These are phyloP conservation scores for Apotomis turbidana DNA, from an alignment of 2,888 invertebrate species.

Conservation along the genomic window DNA sequence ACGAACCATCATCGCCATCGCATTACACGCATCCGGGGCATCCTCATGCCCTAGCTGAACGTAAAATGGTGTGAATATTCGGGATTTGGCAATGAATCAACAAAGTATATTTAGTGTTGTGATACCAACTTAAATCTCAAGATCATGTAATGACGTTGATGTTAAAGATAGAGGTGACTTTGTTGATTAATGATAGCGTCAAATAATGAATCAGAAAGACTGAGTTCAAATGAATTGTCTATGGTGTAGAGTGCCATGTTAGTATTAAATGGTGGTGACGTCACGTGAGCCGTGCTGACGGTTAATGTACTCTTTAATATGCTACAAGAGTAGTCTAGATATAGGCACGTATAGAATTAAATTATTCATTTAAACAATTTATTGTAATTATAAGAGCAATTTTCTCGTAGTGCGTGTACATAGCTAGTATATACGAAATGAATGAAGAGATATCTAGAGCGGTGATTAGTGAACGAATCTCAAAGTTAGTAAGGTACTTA, in stretches of 20 bases:
- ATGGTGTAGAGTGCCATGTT: conserved; percentile 81
- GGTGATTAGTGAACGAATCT: conserved; percentile 71
- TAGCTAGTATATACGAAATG: conserved; percentile 52
- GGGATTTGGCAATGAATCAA: conserved; percentile 40
- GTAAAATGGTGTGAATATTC: conserved; percentile 71
- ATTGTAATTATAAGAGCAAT: conserved; percentile 55
- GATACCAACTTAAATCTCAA: conserved; percentile 32
- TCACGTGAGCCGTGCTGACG: conserved; percentile 58
- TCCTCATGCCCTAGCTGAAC: conserved; percentile 81
- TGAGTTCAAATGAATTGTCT: conserved; percentile 71
- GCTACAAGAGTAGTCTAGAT: conserved; percentile 48
- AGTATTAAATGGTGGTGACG: conserved; percentile 68
- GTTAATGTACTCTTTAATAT: conserved; percentile 55
- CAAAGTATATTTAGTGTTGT: conserved; percentile 38
- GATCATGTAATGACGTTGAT: conserved; percentile 42
- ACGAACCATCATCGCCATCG: conserved; percentile 88
- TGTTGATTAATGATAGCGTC: conserved; percentile 6
- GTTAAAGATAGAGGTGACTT: conserved; percentile 38
- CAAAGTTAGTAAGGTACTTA: conserved; percentile 61
- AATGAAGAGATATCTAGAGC: conserved; percentile 48
- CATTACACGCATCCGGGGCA: conserved; percentile 84
- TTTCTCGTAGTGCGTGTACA: conserved; percentile 61
- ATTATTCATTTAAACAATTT: conserved; percentile 39
- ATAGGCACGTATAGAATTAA: conserved; percentile 28
- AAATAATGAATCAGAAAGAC: conserved; percentile 62